These are phyloP conservation scores for Polydesmus complanatus DNA, from an alignment of 2,888 invertebrate species.

Conservation along the genomic window DNA sequence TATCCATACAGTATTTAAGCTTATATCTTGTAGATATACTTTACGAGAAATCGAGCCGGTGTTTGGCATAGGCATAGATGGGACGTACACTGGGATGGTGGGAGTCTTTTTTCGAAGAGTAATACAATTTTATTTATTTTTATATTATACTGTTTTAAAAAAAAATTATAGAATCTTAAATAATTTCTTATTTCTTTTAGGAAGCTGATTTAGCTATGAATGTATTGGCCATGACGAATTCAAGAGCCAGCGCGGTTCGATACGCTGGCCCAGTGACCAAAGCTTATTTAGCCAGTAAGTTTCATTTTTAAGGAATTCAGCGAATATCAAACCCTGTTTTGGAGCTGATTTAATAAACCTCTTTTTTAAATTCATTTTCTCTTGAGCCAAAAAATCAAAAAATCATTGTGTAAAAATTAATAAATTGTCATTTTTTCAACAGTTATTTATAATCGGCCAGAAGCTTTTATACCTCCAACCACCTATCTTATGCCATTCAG, in stretches of 20 bases:
- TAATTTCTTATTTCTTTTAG: neutral
- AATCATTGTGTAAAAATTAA: too few species aligned
- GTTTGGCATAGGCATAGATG: slow-evolving; percentile 8
- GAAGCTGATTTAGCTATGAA: slow-evolving; percentile 14
- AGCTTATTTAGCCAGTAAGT: slow-evolving; percentile 8
- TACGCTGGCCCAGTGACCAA: slow-evolving; percentile 11
- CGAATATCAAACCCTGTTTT: too few species aligned
- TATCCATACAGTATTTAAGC: too few species aligned
- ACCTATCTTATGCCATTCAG: slow-evolving; percentile 12
- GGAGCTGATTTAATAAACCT: too few species aligned
- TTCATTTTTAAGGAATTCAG: too few species aligned
- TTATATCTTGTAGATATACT: slow-evolving; percentile 7
- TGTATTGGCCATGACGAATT: slow-evolving; percentile 5
- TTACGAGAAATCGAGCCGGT: slow-evolving; percentile 8
- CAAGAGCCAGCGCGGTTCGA: slow-evolving; percentile 1
- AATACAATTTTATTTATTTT: neutral
- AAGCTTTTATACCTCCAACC: slow-evolving; percentile 8
- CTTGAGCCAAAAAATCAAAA: too few species aligned
- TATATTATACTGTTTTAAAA: neutral
- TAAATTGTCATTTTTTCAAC: too few species aligned
- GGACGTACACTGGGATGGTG: slow-evolving; percentile 9
- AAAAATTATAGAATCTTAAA: neutral
- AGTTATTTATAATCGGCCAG: slow-evolving; percentile 11
- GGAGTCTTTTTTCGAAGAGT: slow-evolving; percentile 9
- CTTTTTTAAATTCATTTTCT: too few species aligned